Base-by-base conservation (phyloP, 2,888 invertebrate genomes). In the Papilio gigon region DNA sequence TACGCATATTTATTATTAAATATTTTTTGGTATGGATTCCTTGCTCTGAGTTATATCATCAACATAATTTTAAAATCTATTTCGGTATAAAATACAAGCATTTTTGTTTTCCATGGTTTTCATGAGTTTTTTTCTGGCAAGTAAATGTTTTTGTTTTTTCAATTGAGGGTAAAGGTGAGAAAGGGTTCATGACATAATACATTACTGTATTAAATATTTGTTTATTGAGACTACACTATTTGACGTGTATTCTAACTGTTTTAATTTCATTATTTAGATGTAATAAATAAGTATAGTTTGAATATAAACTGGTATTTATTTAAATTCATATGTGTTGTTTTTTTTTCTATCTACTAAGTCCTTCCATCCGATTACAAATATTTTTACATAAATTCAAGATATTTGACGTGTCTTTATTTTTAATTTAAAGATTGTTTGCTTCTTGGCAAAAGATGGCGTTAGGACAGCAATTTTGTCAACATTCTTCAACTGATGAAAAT, bases 401-500 rank as follows among this genome's bases (percentile, higher is more conserved):
- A 17, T 17, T 37, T 37, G 37, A 37, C 12, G 12, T 37, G 14
- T 12, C 12, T 2, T 37, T 11, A 37, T 37, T 37, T 4, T 17
- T 0, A 27, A 50, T 37, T 20, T 20, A 3, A 17, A 17, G n/a
- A 4, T 17, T 27, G 12, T 40, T 2, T 27, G 14, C 60, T 50
- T 35, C 37, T 60, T 27, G 35, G 12, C 30, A 42, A 67, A 50
- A 67, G 66, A 61, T 60, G 66, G 66, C 66, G 60, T 47, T 47
- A 8, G 27, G 11, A 27, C 27, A 50, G n/a, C 44, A 37, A 14
- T 20, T 27, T 27, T 14, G 8, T 20, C 17, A 17, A 40, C 8
- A 59, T 33, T 40, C 12, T 25, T 17, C 0, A 44, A 12, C n/a
- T 27, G 9, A 27, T 27, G 12, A 9, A 40, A 44, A 42, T 61